phyloP scores from a whole-genome alignment of 2,113 vertebrate genomes.

The Chauna torquata region DNA sequence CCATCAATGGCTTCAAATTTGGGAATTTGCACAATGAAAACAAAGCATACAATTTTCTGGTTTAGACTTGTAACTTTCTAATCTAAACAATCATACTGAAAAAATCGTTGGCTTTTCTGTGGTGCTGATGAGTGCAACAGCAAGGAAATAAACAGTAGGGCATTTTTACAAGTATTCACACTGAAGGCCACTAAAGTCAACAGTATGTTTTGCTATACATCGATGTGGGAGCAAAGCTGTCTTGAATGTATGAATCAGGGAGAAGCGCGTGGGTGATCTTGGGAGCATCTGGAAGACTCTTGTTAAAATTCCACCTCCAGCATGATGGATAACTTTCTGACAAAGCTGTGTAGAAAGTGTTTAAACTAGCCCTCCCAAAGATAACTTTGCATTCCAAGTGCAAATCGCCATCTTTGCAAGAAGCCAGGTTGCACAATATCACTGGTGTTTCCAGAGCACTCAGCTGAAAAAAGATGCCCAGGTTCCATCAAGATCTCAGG shows the following conservation, averaged over 20 bases:
- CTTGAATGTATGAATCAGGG: slow-evolving; percentile 6
- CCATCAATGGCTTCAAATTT: background rate
- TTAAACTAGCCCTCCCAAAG: slow-evolving; percentile 24
- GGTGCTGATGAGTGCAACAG: background rate
- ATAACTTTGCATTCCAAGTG: background rate
- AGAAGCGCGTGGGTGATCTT: slow-evolving; percentile 4
- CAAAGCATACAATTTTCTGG: background rate
- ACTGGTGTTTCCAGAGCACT: accelerated
- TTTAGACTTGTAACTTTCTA: background rate
- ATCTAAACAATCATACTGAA: background rate
- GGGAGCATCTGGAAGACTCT: slow-evolving; percentile 52
- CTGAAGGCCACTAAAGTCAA: background rate
- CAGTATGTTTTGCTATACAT: background rate
- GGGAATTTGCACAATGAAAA: background rate
- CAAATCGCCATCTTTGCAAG: background rate
- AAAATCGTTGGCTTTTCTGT: background rate
- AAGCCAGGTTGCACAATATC: background rate
- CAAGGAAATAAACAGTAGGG: background rate
- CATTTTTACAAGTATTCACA: background rate
- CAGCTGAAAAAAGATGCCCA: background rate
- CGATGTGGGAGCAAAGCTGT: background rate
- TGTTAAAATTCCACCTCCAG: slow-evolving; percentile 61
- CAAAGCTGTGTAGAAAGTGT: background rate
- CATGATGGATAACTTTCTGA: slow-evolving; percentile 16
- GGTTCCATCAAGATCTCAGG: background rate